Evolutionary conservation across 2,888 invertebrate species (phyloP).

Genomic region (Incurvaria masculella): DNA sequence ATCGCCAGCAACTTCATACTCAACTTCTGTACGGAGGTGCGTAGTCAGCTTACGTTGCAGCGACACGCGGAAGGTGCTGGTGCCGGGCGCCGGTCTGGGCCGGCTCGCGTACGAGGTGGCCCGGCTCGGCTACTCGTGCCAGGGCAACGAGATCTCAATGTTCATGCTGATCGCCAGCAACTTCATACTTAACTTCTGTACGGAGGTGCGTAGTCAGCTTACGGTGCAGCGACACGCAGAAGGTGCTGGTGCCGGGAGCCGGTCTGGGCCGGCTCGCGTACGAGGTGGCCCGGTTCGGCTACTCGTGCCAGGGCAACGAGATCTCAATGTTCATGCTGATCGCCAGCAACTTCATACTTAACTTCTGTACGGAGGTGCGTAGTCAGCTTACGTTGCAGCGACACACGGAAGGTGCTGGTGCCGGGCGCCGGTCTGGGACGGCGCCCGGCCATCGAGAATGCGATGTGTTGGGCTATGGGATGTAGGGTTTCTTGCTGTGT

Average conservation of each 20-base stretch:
- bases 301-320: conserved; percentile 95
- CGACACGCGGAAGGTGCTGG: conserved; percentile 65
- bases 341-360: conserved; percentile 93
- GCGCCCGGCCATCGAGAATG: too few relatives aligned
- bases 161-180: conserved; percentile 98
- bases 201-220: conserved; percentile 49
- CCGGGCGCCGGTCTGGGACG: conserved; percentile 97
- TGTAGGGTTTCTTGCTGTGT: too few relatives aligned
- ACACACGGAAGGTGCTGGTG: conserved; percentile 65
- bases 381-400: too few relatives aligned
- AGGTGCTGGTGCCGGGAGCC: conserved; percentile 93
- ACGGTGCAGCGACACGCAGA: conserved; percentile 42
- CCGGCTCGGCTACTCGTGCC: conserved; percentile 82
- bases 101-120: conserved; percentile 94
- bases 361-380: conserved; percentile 65
- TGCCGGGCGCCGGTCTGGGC: conserved; percentile 96
- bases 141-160: conserved; percentile 97
- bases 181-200: conserved; percentile 88
- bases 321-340: conserved; percentile 97
- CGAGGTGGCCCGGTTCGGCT: conserved; percentile 89
- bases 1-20: conserved; percentile 95
- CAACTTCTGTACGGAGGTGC: too few relatives aligned
- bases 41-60: too few relatives aligned
- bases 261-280: conserved; percentile 92
- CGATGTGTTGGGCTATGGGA: too few relatives aligned